Base-by-base conservation (phyloP, 2,113 vertebrate genomes). In the Myxocyprinus asiaticus region DNA sequence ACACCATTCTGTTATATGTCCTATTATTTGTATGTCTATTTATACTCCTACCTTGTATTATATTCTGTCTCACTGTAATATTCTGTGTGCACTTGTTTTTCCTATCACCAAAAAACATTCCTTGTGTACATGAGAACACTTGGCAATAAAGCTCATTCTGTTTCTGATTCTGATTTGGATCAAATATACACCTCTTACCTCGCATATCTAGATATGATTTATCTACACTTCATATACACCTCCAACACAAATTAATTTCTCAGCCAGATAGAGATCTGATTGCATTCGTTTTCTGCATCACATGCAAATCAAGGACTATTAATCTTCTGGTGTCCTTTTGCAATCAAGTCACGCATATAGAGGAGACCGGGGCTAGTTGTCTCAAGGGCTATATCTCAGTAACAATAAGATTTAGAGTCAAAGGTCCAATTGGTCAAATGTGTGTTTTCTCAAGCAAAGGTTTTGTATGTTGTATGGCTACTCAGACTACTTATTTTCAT, bases 171-270 rank as follows among this genome's bases (percentile, higher is more conserved):
- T 58, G 44, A 44, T 71, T 58, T 56, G 50, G 44, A 33, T 33
- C 8, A 70, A 22, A 56, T 56, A 55, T 56, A 4, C 22, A 56
- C 12, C 42, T 69, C 50, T 14, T n/a, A 5, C 12, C 51, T 43
- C 51, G 44, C 53, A 56, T 43, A 56, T 56, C 17, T 51, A 70
- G 53, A 44, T 4, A 15, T 58, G 14, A 45, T 58, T 45, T 59
- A 45, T 5, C n/a, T 45, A 42, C 69, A 47, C 69, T 72, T 72
- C 9, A 59, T 72, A 59, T 47, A 59, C 69, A 58, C 69, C 55
- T 47, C n/a, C 53, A 70, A n/a, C 12, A 45, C 4, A 47, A 72
- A 58, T 12, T n/a, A 5, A 15, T 72, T 5, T n/a, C 33, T 11
- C 3, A 33, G 22, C 22, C 22, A 33, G 22, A 33, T 33, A 33